phyloP scores from a whole-genome alignment of 1,140 invertebrate species.

The Drosophila nasuta region DNA sequence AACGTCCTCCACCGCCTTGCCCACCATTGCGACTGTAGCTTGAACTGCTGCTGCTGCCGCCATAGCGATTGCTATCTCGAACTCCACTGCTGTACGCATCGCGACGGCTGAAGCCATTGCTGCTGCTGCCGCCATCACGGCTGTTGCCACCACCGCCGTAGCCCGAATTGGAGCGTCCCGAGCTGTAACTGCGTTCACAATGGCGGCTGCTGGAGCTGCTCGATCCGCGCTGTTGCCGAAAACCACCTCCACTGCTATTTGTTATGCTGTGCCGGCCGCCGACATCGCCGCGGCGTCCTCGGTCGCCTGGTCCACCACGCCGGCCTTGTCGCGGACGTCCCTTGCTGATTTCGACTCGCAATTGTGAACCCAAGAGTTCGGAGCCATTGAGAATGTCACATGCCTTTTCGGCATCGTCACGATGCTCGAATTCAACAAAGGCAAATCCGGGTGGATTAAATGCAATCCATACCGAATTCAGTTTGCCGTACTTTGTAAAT shows the following conservation, averaged over 20 bases:
- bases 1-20: slow-evolving; percentile 79
- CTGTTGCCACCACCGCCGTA: slow-evolving; percentile 64
- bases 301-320: slow-evolving; percentile 86
- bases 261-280: slow-evolving; percentile 86
- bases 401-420: slow-evolving; percentile 96
- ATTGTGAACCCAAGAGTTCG: slow-evolving; percentile 91
- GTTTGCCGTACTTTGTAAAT: slow-evolving; percentile 95
- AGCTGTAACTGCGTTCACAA: slow-evolving; percentile 85
- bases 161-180: slow-evolving; percentile 84
- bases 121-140: slow-evolving; percentile 81
- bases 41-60: slow-evolving; percentile 79
- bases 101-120: slow-evolving; percentile 76
- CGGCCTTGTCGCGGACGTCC: slow-evolving; percentile 87
- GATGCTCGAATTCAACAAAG: slow-evolving; percentile 99
- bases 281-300: slow-evolving; percentile 85
- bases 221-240: slow-evolving; percentile 73
- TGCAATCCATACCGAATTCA: slow-evolving; percentile 98
- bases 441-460: slow-evolving; percentile 98
- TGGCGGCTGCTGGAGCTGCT: slow-evolving; percentile 82
- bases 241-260: slow-evolving; percentile 85
- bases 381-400: slow-evolving; percentile 96
- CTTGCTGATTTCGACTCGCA: slow-evolving; percentile 93
- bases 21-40: slow-evolving; percentile 83
- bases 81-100: slow-evolving; percentile 82
- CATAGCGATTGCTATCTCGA: slow-evolving; percentile 84